Evolutionary conservation across 1,140 invertebrate species (phyloP), one percentile per base, ranked within the genome.

Genomic region (Scaptomyza pallida): DNA sequence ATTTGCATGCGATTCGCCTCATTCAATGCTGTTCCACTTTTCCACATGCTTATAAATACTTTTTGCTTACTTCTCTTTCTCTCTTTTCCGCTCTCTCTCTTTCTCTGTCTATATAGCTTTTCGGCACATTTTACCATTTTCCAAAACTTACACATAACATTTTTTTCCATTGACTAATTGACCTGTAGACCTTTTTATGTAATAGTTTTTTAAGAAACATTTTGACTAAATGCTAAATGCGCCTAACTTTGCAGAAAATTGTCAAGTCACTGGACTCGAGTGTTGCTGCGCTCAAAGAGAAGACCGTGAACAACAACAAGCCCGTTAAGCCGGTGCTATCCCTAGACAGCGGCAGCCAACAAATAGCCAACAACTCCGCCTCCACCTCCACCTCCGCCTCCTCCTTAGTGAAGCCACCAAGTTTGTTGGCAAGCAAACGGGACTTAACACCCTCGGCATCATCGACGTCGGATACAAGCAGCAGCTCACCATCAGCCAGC

Each of bases 291-390:
- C 65, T 82, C 41, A 90, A 88, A 68, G 90, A 91, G 41, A 91
- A 89, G 65, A 41, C 82, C 37, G 75, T 89, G 19, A 91, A 91
- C 70, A 91, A 91, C 52, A 91, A 91, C 72, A 91, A 91, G 72
- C 90, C 89, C 30, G 75, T 91, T 15, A 89, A 89, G 65, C 85
- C 90, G 17, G 52, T 91, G 26, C 70, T 91, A 10, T 91, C 90
- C 3, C 55, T 91, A 40, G 90, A 91, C 48, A 85, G 41, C 45
- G 9, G 44, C 55, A 52, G 26, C 54, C 48, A 47, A 6, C 72
- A 17, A 33, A 56, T 17, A 52, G 45, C 63, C 15, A 4, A 16
- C 16, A 2, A 15, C 1, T 33, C 13, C 30, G 2, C 4, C 30
- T n/a, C 41, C 8, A 1, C 15, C 0, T 30, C 13, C 26, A 3